A percentile compares a stretch with the other conserved stretches of the same genome.
Conservation (phyloP, 2,888 invertebrate genomes). For the Tridacna crocea region DNA sequence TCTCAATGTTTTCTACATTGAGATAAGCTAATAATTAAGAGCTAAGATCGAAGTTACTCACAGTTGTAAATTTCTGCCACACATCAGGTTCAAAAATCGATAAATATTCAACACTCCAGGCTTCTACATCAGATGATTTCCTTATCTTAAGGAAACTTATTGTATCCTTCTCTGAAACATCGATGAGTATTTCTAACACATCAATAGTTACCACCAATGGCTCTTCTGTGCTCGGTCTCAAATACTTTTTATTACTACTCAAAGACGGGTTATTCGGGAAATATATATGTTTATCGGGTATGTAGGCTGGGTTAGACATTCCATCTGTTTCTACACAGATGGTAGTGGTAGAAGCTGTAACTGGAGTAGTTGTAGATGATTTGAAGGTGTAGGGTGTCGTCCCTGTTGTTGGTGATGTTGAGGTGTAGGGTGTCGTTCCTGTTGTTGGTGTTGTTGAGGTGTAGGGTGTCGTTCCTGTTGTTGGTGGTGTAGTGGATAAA, state of each 20-base stretch:
- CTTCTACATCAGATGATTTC: background rate
- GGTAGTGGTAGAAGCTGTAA: constrained; percentile 7
- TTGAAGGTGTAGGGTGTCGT: background rate
- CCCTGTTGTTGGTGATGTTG: background rate
- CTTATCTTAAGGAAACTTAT: background rate
- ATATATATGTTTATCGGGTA: background rate
- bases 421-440: constrained; percentile 6
- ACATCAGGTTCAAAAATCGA: background rate
- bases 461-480: background rate
- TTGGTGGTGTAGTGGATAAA: background rate
- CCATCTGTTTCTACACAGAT: background rate
- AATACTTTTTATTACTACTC: background rate
- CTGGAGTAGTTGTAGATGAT: background rate
- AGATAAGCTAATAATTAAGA: too few relatives aligned
- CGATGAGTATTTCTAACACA: background rate
- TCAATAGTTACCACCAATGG: background rate
- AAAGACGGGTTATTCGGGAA: constrained; percentile 11
- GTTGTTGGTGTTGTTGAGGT: background rate
- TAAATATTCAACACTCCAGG: constrained; percentile 7
- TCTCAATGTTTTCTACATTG: too few relatives aligned
- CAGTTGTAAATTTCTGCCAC: too few relatives aligned
- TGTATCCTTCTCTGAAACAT: background rate
- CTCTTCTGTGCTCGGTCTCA: background rate
- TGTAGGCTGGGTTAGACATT: constrained; percentile 6
- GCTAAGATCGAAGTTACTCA: too few relatives aligned